phyloP scores from a whole-genome alignment of 2,797 vertebrate genomes.

The Cichlasoma orientale region DNA sequence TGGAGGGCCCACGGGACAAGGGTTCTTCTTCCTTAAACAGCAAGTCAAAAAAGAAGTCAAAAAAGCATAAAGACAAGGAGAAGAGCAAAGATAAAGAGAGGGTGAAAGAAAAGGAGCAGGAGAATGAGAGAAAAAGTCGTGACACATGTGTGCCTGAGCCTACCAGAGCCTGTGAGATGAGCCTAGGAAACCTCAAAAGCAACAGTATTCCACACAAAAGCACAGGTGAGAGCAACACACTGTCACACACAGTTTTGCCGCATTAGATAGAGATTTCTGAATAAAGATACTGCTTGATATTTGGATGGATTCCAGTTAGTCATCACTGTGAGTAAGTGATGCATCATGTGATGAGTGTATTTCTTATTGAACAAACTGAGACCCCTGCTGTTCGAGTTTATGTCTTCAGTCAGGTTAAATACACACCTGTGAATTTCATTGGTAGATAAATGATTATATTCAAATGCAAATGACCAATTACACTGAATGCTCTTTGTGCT shows the following conservation, averaged over 20 bases:
- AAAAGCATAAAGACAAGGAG: slow-evolving; percentile 95
- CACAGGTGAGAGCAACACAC: slow-evolving; percentile 79
- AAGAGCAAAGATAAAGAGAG: slow-evolving; percentile 83
- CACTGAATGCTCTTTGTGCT: background rate
- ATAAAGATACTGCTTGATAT: slow-evolving; percentile 25
- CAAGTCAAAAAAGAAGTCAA: slow-evolving; percentile 92
- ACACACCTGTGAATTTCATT: background rate
- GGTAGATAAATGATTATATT: background rate
- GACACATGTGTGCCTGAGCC: slow-evolving; percentile 65
- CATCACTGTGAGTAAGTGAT: slow-evolving; percentile 45
- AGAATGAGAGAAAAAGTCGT: slow-evolving; percentile 73
- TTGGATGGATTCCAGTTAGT: slow-evolving; percentile 37
- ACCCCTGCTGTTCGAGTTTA: slow-evolving; percentile 65
- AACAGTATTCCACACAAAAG: slow-evolving; percentile 79
- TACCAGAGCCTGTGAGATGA: slow-evolving; percentile 74
- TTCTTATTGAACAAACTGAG: slow-evolving; percentile 51
- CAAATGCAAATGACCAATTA: background rate
- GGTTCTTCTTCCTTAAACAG: slow-evolving; percentile 70
- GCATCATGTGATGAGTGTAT: slow-evolving; percentile 20
- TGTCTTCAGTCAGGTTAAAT: slow-evolving; percentile 15
- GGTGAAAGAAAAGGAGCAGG: slow-evolving; percentile 47
- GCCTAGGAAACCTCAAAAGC: slow-evolving; percentile 73
- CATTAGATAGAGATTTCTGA: slow-evolving; percentile 19
- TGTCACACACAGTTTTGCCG: background rate
- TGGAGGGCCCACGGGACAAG: slow-evolving; percentile 47